phyloP scores from a whole-genome alignment of 2,113 vertebrate genomes.

The Boleophthalmus pectinirostris region DNA sequence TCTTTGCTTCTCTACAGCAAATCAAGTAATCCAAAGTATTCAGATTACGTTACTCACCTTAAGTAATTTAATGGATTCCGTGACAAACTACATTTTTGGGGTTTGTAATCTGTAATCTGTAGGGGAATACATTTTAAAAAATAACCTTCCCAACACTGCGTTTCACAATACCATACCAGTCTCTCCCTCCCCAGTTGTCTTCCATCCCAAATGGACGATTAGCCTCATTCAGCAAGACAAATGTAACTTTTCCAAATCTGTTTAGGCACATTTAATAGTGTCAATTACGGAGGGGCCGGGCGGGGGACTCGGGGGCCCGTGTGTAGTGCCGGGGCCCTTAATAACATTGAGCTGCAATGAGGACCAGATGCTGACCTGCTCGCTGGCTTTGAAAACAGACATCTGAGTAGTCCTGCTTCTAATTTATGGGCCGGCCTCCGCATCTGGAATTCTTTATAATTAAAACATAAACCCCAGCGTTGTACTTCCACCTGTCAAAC shows the following conservation, averaged over 20 bases:
- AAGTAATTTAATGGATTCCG: too few relatives aligned
- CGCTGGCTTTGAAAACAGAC: slow-evolving; percentile 97
- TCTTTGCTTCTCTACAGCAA: too few relatives aligned
- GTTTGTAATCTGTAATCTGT: too few relatives aligned
- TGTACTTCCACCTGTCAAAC: slow-evolving; percentile 99
- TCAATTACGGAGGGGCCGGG: slow-evolving; percentile 95
- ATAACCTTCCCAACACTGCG: too few relatives aligned
- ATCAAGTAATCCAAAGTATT: too few relatives aligned
- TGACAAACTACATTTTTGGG: too few relatives aligned
- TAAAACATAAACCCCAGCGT: slow-evolving; percentile 97
- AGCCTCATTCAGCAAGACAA: slow-evolving; percentile 95
- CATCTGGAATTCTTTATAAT: slow-evolving; percentile 99
- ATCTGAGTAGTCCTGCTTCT: slow-evolving; percentile 96
- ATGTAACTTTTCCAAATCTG: slow-evolving; percentile 99
- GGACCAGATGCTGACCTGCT: slow-evolving; percentile 98
- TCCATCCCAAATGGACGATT: slow-evolving; percentile 90
- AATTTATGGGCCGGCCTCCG: slow-evolving; percentile 92
- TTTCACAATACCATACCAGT: slow-evolving; percentile 38
- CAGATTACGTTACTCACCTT: too few relatives aligned
- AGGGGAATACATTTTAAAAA: too few relatives aligned
- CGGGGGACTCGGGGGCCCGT: slow-evolving; percentile 90
- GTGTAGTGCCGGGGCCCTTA: slow-evolving; percentile 94
- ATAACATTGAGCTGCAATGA: slow-evolving; percentile 97
- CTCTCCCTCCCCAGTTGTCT: slow-evolving; percentile 59
- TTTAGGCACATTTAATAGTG: slow-evolving; percentile 98